A percentile compares a stretch with the other conserved stretches of the same genome.
phyloP scores from a whole-genome alignment of 2,113 vertebrate genomes.

The Gavialis gangeticus region DNA sequence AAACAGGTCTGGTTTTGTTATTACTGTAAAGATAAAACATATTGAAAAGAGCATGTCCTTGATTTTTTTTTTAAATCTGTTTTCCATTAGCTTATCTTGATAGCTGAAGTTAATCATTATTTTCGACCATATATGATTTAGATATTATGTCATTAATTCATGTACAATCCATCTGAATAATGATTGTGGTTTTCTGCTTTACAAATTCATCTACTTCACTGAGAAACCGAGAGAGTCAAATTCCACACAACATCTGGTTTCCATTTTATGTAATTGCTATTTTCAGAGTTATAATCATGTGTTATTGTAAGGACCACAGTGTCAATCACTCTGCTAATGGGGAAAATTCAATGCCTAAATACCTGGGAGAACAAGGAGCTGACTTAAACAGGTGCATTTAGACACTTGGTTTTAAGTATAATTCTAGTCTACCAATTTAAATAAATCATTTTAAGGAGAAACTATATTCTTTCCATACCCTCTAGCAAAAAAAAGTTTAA shows the following conservation, averaged over 20 bases:
- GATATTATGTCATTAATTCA: slow-evolving; percentile 92
- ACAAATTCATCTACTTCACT: slow-evolving; percentile 90
- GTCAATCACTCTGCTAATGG: slow-evolving; percentile 90
- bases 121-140: slow-evolving; percentile 89
- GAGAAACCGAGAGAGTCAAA: slow-evolving; percentile 87
- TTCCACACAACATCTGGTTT: slow-evolving; percentile 90
- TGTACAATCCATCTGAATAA: slow-evolving; percentile 90
- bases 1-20: slow-evolving; percentile 79
- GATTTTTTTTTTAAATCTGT: slow-evolving; percentile 73
- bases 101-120: slow-evolving; percentile 87
- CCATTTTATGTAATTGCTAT: slow-evolving; percentile 91
- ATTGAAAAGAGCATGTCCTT: slow-evolving; percentile 69
- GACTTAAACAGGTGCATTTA: slow-evolving; percentile 86
- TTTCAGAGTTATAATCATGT: slow-evolving; percentile 93
- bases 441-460: slow-evolving; percentile 87
- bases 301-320: slow-evolving; percentile 92
- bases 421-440: slow-evolving; percentile 83
- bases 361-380: slow-evolving; percentile 86
- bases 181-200: slow-evolving; percentile 89
- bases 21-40: slow-evolving; percentile 78
- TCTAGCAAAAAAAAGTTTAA: slow-evolving; percentile 70
- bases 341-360: slow-evolving; percentile 86
- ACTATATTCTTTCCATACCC: slow-evolving; percentile 77
- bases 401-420: slow-evolving; percentile 81
- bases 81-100: slow-evolving; percentile 88